Conservation (phyloP, 2,888 invertebrate species). For the Stegana nigrithorax region DNA sequence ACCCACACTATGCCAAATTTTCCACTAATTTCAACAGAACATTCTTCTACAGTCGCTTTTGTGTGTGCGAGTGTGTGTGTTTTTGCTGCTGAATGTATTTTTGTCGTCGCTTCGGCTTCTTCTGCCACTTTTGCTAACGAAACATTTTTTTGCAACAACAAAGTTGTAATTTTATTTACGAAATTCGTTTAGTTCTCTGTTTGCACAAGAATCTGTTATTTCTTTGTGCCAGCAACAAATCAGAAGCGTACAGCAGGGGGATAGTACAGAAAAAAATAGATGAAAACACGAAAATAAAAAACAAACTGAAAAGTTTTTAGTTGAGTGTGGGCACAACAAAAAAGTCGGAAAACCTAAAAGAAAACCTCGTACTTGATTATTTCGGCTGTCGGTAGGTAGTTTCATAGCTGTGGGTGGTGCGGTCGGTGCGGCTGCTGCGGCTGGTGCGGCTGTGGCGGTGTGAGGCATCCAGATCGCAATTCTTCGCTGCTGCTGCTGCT, state of each 20-base stretch:
- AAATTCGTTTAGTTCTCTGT: constrained; percentile 60
- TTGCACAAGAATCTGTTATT: constrained; percentile 59
- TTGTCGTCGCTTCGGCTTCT: neutral
- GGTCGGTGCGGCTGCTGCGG: neutral
- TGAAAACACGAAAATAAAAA: constrained; percentile 45
- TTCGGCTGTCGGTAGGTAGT: neutral
- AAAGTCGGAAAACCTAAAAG: too few relatives aligned
- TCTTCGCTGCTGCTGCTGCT: too few relatives aligned
- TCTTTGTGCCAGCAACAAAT: constrained; percentile 50
- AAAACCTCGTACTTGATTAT: neutral
- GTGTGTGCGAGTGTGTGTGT: constrained; percentile 40
- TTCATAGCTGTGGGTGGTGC: neutral
- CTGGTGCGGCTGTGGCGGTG: neutral
- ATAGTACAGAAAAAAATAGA: too few relatives aligned
- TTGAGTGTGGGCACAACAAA: neutral
- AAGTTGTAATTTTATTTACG: constrained; percentile 60
- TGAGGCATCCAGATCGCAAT: constrained; percentile 42
- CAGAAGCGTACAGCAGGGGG: constrained; percentile 19
- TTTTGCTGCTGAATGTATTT: too few relatives aligned
- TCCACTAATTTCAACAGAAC: constrained; percentile 16
- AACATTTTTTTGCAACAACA: constrained; percentile 30
- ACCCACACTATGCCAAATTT: neutral
- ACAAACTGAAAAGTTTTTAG: constrained; percentile 53
- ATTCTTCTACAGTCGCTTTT: constrained; percentile 36
- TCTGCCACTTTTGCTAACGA: constrained; percentile 25